phyloP scores from a whole-genome alignment of 1,140 invertebrate genomes.

The Zophobas morio region DNA sequence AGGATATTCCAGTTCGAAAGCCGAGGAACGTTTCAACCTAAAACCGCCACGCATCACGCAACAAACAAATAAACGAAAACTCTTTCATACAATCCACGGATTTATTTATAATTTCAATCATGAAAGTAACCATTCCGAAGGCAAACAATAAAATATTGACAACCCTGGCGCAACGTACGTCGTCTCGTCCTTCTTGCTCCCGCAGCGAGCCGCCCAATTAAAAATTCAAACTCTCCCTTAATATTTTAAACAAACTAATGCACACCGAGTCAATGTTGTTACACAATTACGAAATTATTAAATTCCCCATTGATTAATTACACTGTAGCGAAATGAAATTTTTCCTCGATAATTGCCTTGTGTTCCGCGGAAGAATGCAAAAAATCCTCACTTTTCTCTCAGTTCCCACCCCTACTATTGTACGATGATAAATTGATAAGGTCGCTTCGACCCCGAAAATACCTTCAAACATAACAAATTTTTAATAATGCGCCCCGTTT shows the following conservation, averaged over 20 bases:
- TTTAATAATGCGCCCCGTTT: slow-evolving; percentile 11
- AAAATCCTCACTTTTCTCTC: slow-evolving; percentile 6
- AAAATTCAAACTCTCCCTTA: slow-evolving; percentile 13
- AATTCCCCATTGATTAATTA: slow-evolving; percentile 39
- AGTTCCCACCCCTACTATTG: background rate
- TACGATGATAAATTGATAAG: slow-evolving; percentile 29
- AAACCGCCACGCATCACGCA: slow-evolving; percentile 33
- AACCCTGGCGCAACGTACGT: background rate
- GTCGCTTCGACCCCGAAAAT: slow-evolving; percentile 13
- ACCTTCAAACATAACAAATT: slow-evolving; percentile 24
- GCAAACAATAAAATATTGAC: slow-evolving; percentile 6
- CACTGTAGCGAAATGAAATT: slow-evolving; percentile 30
- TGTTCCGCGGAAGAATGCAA: slow-evolving; percentile 19
- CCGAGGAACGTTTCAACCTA: slow-evolving; percentile 19
- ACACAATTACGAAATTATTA: slow-evolving; percentile 29
- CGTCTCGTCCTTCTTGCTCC: background rate
- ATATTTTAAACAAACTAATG: slow-evolving; percentile 3
- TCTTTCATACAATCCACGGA: slow-evolving; percentile 23
- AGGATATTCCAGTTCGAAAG: slow-evolving; percentile 40
- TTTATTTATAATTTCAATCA: slow-evolving; percentile 41
- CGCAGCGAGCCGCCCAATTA: background rate
- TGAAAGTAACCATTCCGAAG: slow-evolving; percentile 12
- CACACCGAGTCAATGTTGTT: slow-evolving; percentile 21
- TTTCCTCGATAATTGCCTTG: slow-evolving; percentile 19
- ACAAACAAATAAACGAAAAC: slow-evolving; percentile 30